Evolutionary conservation across 2,888 invertebrate genomes (phyloP).

Genomic region (Cosmia pyralina): DNA sequence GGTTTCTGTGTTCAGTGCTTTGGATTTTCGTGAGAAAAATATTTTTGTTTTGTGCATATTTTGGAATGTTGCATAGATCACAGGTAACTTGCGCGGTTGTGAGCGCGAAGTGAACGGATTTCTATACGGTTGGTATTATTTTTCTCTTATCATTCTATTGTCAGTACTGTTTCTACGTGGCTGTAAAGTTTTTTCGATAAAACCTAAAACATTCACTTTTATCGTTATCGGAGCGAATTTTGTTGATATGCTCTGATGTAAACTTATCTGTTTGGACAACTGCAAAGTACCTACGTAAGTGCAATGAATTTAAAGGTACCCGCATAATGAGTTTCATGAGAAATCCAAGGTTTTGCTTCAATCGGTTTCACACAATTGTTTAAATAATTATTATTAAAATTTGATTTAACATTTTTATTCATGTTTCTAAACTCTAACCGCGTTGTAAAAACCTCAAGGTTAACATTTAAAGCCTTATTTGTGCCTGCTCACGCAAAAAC

Average conservation of each 20-base stretch:
- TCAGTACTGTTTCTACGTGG: slow-evolving; percentile 69
- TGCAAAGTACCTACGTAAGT: slow-evolving; percentile 42
- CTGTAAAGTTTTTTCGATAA: slow-evolving; percentile 66
- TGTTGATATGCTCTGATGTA: slow-evolving; percentile 56
- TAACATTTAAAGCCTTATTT: slow-evolving; percentile 43
- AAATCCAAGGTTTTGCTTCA: slow-evolving; percentile 59
- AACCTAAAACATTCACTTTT: slow-evolving; percentile 46
- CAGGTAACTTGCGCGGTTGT: slow-evolving; percentile 72
- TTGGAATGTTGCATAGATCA: slow-evolving; percentile 84
- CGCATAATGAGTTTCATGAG: slow-evolving; percentile 48
- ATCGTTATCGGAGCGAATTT: slow-evolving; percentile 64
- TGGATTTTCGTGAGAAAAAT: slow-evolving; percentile 69
- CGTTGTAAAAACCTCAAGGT: slow-evolving; percentile 57
- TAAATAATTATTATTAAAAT: slow-evolving; percentile 49
- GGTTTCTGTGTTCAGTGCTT: slow-evolving; percentile 69
- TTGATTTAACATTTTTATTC: slow-evolving; percentile 45
- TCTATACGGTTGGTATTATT: slow-evolving; percentile 76
- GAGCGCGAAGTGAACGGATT: slow-evolving; percentile 77
- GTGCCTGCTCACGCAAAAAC: slow-evolving; percentile 54
- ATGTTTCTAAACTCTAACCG: slow-evolving; percentile 49
- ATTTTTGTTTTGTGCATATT: slow-evolving; percentile 73
- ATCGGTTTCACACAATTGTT: slow-evolving; percentile 65
- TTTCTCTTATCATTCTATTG: slow-evolving; percentile 77
- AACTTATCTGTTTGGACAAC: slow-evolving; percentile 64
- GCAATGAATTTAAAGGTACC: slow-evolving; percentile 57